These are phyloP conservation scores for Bombus balteatus DNA, from an alignment of 1,140 invertebrate species.

Conservation along the genomic window DNA sequence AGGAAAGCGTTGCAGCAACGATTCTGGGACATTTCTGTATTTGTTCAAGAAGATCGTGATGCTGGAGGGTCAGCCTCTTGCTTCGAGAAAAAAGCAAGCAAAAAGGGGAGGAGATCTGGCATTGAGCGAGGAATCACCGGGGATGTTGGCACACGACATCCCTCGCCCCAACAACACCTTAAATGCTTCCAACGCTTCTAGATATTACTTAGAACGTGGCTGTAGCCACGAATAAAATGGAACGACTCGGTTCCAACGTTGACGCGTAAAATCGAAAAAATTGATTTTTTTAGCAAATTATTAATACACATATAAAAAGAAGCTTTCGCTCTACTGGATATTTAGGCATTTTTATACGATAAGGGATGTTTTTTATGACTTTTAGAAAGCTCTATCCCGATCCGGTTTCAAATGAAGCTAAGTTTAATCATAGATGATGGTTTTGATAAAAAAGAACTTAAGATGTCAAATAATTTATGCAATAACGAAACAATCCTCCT, in stretches of 20 bases:
- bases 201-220: conserved; percentile 23
- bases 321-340: too few species aligned
- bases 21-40: background rate
- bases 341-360: too few species aligned
- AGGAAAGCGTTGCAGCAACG: background rate
- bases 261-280: background rate
- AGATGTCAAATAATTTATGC: too few species aligned
- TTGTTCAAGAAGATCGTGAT: conserved; percentile 24
- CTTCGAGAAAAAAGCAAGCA: conserved; percentile 3
- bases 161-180: conserved; percentile 30
- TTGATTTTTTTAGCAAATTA: background rate
- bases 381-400: too few species aligned
- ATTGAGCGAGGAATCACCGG: conserved; percentile 35
- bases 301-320: too few species aligned
- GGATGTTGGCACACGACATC: conserved; percentile 36
- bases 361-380: too few species aligned
- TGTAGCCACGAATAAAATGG: background rate
- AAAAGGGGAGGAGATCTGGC: conserved; percentile 30
- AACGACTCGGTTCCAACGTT: too few species aligned
- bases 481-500: too few species aligned
- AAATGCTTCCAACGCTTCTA: conserved; percentile 27
- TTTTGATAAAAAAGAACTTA: too few species aligned
- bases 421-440: too few species aligned
- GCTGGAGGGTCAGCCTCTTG: background rate
- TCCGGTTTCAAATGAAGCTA: too few species aligned